phyloP scores from a whole-genome alignment of 2,888 invertebrate species.

The Gastrophysa polygoni region DNA sequence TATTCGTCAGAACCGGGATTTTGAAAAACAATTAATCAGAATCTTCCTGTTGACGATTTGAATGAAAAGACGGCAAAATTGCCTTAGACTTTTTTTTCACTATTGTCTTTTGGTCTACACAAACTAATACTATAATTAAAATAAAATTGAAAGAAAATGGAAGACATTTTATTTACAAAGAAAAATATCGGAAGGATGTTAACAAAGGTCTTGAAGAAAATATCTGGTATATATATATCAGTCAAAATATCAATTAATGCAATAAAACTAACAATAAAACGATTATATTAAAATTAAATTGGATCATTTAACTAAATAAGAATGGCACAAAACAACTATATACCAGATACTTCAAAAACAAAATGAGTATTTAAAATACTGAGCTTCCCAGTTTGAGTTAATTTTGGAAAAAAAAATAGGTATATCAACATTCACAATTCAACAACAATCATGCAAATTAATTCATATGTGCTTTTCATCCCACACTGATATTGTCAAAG shows the following conservation, averaged over 20 bases:
- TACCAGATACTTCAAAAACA: slow-evolving; percentile 20
- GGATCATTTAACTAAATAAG: slow-evolving; percentile 1
- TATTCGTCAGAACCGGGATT: no score
- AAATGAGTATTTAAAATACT: slow-evolving; percentile 18
- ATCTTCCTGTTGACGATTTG: no score
- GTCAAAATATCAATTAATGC: slow-evolving; percentile 3
- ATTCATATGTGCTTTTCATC: no score
- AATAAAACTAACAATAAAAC: not conserved
- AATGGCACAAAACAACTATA: not conserved
- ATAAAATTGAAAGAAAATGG: slow-evolving; percentile 20
- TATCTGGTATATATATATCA: slow-evolving; percentile 26
- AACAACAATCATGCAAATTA: no score
- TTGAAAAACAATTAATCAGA: no score
- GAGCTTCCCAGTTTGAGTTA: not conserved
- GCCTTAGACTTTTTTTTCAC: no score
- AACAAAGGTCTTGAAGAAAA: slow-evolving; percentile 21
- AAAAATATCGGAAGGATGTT: slow-evolving; percentile 13
- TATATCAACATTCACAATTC: no score
- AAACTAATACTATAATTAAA: slow-evolving; percentile 1
- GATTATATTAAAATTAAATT: no score
- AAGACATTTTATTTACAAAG: slow-evolving; percentile 28
- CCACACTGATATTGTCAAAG: no score
- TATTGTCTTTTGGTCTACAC: no score
- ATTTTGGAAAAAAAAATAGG: no score
- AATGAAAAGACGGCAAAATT: no score